Evolutionary conservation across 2,797 vertebrate species (phyloP), one percentile per base, ranked within the genome.

Genomic region (Sebastes iracundus): DNA sequence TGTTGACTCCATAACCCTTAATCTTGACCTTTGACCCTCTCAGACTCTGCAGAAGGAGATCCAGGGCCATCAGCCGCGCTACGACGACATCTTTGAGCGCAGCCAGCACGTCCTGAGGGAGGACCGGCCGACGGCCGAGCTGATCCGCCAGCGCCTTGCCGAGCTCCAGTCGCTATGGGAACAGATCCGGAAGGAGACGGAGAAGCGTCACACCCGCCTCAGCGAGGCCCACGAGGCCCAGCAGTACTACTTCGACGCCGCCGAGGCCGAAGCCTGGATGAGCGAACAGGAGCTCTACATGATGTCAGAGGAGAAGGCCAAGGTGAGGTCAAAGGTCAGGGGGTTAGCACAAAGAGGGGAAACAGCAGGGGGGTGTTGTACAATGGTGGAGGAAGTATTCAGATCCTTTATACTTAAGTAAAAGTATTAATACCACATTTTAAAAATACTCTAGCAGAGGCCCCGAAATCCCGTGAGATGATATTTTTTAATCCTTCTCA

Each of bases 231-330:
- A 98, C 94, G 90, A 96, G 90, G 98, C 98, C 3, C 98, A 99
- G 96, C 98, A 98, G 93, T 99, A 99, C 91, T 99, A 99, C 1
- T 99, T 99, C 0, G 98, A 98, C 0, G 96, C 94, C 0, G 98
- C 98, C 0, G 98, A 99, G 90, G 98, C 98, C 0, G 98, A 99
- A 88, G 98, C 98, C 8, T 99, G 98, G 98, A 99, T 99, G 98
- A 99, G 98, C 0, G 98, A 99, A 63, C 98, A 99, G 94, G 98
- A 99, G 89, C 97, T 99, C 20, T 99, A 99, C 91, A 99, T 99
- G 98, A 99, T 99, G 98, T 99, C 98, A 2, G 98, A 99, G 91
- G 98, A 99, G 94, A 99, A 99, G 93, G 98, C 98, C 87, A 99
- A 99, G 98, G 98, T 99, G 88, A 73, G 77, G 16, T 32, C 38